Evolutionary conservation across 2,888 invertebrate genomes (phyloP).

Genomic region (Peribatodes rhomboidaria): DNA sequence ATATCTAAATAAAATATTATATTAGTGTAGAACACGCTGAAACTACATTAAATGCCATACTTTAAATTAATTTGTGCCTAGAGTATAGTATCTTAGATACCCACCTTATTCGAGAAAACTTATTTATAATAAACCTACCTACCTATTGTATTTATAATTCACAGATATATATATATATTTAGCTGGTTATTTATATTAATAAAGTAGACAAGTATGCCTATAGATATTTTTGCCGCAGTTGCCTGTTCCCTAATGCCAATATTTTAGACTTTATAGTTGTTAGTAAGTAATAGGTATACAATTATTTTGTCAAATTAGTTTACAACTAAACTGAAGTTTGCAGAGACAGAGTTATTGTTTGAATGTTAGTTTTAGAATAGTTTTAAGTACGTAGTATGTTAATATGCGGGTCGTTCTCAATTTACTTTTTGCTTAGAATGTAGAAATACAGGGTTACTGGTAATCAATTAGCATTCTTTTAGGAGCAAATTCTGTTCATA

Average conservation of each 20-base stretch:
- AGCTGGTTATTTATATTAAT: neutral
- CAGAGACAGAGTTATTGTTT: neutral
- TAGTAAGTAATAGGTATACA: constrained; percentile 46
- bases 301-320: constrained; percentile 48
- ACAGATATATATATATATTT: too few relatives aligned
- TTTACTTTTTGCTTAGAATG: too few relatives aligned
- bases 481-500: too few relatives aligned
- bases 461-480: too few relatives aligned
- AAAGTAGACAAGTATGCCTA: neutral
- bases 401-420: neutral
- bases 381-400: too few relatives aligned
- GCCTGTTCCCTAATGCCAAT: constrained; percentile 44
- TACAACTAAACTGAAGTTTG: constrained; percentile 1
- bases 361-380: neutral
- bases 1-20: neutral
- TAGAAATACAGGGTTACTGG: too few relatives aligned
- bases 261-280: constrained; percentile 36
- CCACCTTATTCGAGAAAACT: neutral
- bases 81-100: neutral
- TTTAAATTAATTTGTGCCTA: neutral
- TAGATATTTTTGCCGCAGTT: constrained; percentile 16
- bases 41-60: constrained; percentile 20
- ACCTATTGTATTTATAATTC: too few relatives aligned
- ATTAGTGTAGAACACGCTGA: constrained; percentile 39
- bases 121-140: neutral